Conservation (phyloP, 2,113 vertebrate species). For the Seriola quinqueradiata region DNA sequence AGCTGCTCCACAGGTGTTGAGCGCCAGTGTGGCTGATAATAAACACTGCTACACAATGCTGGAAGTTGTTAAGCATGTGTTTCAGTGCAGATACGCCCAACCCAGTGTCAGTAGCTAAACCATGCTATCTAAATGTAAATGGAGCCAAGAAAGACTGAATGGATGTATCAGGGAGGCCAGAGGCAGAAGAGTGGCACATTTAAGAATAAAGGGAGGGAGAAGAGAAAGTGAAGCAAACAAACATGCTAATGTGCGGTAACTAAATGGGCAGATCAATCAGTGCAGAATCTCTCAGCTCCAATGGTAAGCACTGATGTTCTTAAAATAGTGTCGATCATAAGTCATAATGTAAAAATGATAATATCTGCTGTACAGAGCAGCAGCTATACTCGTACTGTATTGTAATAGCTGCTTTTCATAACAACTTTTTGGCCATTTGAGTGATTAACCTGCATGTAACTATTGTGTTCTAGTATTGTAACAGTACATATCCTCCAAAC, state of each 20-base stretch:
- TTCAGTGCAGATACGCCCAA: neutral
- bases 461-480: neutral
- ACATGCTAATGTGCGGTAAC: neutral
- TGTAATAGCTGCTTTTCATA: neutral
- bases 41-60: neutral
- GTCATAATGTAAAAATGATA: neutral
- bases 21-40: neutral
- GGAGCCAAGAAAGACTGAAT: slow-evolving; percentile 14
- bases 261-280: neutral
- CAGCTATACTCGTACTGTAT: too few species aligned
- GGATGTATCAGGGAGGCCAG: neutral
- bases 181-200: neutral
- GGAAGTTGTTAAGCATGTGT: slow-evolving; percentile 26
- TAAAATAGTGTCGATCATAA: neutral
- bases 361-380: too few species aligned
- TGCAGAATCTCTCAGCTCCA: neutral
- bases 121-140: slow-evolving; percentile 69
- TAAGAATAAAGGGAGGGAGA: neutral
- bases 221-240: neutral
- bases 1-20: neutral
- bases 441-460: neutral
- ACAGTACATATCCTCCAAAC: neutral
- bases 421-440: neutral
- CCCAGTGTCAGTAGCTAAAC: slow-evolving; percentile 2
- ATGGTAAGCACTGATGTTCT: neutral